A percentile compares a stretch with the other conserved stretches of the same genome.
Evolutionary conservation across 1,140 invertebrate species (phyloP).

Genomic region (Calliphora vicina): DNA sequence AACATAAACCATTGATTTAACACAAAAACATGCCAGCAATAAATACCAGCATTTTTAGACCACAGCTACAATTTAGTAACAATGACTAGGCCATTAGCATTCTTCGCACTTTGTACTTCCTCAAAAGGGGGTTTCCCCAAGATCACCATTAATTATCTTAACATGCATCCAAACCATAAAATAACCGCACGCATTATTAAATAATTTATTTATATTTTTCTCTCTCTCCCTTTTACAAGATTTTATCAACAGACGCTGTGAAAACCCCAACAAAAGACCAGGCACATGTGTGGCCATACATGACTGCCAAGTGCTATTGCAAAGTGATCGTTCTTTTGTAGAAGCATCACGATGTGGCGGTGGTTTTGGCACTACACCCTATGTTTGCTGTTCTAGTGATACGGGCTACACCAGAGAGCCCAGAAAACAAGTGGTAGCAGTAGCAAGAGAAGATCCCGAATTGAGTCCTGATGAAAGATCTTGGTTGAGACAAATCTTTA

Average conservation of each 20-base stretch:
- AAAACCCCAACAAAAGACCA: conserved; percentile 50
- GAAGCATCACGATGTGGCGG: conserved; percentile 45
- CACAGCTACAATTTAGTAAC: too few relatives aligned
- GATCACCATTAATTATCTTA: background rate
- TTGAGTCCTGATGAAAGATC: background rate
- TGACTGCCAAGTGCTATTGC: conserved; percentile 52
- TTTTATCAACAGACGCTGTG: conserved; percentile 47
- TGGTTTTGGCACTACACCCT: conserved; percentile 47
- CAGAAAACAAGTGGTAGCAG: conserved; percentile 30
- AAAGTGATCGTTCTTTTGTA: conserved; percentile 48
- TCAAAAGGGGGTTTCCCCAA: conserved; percentile 4
- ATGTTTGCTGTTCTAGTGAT: conserved; percentile 55
- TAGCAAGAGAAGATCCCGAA: conserved; percentile 39
- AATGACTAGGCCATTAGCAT: background rate
- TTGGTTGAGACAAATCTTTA: background rate
- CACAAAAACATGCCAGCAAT: background rate
- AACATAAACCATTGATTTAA: too few relatives aligned
- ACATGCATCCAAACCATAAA: background rate
- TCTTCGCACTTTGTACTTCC: background rate
- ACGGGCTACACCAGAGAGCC: conserved; percentile 45
- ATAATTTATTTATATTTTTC: background rate
- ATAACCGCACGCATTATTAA: background rate
- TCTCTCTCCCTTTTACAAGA: background rate
- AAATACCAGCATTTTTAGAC: background rate
- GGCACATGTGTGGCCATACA: conserved; percentile 52